A percentile compares a stretch with the other conserved stretches of the same genome.
Evolutionary conservation across 2,797 vertebrate genomes (phyloP).

Genomic region (Crax fasciolata): DNA sequence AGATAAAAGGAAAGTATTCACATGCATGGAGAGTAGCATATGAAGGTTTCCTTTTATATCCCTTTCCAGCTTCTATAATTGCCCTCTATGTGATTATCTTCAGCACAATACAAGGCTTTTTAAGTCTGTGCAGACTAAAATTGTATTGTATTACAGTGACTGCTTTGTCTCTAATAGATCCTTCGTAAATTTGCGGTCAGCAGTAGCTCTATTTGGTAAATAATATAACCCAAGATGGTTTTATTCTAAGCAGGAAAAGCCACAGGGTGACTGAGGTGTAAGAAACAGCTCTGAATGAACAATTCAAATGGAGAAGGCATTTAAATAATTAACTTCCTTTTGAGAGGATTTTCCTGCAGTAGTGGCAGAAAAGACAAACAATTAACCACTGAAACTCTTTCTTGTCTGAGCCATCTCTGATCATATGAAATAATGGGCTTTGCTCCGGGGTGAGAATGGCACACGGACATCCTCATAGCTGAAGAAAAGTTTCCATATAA

Average conservation of each 20-base stretch:
- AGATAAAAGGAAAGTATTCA: conserved; percentile 44
- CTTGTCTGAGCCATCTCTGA: not conserved
- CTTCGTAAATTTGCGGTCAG: conserved; percentile 22
- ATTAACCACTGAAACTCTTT: conserved; percentile 19
- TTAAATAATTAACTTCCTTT: conserved; percentile 64
- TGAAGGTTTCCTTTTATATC: conserved; percentile 47
- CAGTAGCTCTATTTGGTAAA: conserved; percentile 13
- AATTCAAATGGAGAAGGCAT: conserved; percentile 28
- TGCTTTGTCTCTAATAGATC: conserved; percentile 20
- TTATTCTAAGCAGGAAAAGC: conserved; percentile 26
- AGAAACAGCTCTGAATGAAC: conserved; percentile 32
- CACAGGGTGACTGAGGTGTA: conserved; percentile 24
- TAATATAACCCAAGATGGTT: not conserved
- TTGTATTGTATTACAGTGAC: not conserved
- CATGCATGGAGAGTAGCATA: not conserved
- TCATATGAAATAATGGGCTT: not conserved
- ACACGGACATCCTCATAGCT: not conserved
- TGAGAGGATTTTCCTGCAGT: conserved; percentile 39
- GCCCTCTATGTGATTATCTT: not conserved
- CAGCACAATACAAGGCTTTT: not conserved
- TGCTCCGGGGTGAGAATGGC: not conserved
- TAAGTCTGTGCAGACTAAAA: conserved; percentile 29
- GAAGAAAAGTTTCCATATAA: not conserved
- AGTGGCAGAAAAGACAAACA: conserved; percentile 37
- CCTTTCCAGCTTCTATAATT: conserved; percentile 46